Evolutionary conservation across 2,888 invertebrate genomes (phyloP).

Genomic region (Nematopogon swammerdamellus): DNA sequence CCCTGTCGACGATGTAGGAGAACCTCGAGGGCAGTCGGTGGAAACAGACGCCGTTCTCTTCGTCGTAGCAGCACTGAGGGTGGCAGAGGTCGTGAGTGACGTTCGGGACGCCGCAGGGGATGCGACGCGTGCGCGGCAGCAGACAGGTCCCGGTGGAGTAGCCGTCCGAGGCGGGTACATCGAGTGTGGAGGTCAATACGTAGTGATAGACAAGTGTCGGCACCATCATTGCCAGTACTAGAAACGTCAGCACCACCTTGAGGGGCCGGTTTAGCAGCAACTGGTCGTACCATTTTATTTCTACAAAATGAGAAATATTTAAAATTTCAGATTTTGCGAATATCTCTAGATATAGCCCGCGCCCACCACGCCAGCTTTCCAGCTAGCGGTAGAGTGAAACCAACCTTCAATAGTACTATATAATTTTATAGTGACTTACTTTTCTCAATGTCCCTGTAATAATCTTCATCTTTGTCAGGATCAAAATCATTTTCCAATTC

Average conservation of each 20-base stretch:
- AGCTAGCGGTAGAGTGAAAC: no score
- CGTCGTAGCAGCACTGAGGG: conserved; percentile 50
- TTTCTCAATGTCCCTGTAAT: no score
- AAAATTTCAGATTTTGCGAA: no score
- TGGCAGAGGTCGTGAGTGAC: conserved; percentile 30
- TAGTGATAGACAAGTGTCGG: conserved; percentile 34
- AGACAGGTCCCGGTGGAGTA: conserved; percentile 39
- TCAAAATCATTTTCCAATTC: no score
- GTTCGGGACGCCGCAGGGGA: conserved; percentile 33
- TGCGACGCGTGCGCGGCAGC: conserved; percentile 22
- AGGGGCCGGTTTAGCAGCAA: conserved; percentile 33
- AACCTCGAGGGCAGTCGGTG: conserved; percentile 52
- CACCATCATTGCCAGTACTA: conserved; percentile 21
- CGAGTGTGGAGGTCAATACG: conserved; percentile 22
- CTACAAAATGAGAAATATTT: conserved; percentile 29
- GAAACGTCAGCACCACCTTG: conserved; percentile 22
- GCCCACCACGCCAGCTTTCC: no score
- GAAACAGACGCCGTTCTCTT: conserved; percentile 34
- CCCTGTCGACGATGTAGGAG: conserved; percentile 32
- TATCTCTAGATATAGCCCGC: no score
- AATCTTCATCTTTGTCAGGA: no score
- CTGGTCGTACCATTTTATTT: conserved; percentile 34
- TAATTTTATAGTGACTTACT: no score
- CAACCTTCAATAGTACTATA: no score
- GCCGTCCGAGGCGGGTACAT: conserved; percentile 30